Conservation (phyloP, 1,140 invertebrate species). For the Anastatus disparis region DNA sequence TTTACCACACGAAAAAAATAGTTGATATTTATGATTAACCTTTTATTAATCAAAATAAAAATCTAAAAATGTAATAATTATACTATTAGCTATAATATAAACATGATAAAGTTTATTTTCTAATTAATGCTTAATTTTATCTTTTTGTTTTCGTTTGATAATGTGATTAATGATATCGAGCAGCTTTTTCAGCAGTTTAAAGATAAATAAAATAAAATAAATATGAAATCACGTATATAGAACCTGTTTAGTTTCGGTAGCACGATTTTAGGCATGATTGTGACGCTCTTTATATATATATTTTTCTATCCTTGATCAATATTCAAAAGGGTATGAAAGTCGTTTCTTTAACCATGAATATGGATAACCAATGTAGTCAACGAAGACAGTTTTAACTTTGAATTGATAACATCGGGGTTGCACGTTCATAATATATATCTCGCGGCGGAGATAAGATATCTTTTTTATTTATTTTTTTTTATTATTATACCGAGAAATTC, state of each 20-base stretch:
- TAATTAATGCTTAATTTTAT: too few species aligned
- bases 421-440: too few species aligned
- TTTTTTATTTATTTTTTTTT: too few species aligned
- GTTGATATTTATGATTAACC: too few species aligned
- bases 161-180: too few species aligned
- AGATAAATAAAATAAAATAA: slow-evolving; percentile 13
- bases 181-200: slow-evolving; percentile 23
- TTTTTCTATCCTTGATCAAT: slow-evolving; percentile 29
- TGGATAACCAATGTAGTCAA: slow-evolving; percentile 23
- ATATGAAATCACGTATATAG: slow-evolving; percentile 4
- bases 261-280: slow-evolving; percentile 27
- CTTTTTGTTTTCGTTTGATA: too few species aligned
- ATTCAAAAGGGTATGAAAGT: slow-evolving; percentile 22
- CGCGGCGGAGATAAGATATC: too few species aligned
- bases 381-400: neutral
- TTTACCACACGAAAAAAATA: too few species aligned
- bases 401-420: slow-evolving; percentile 31
- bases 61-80: too few species aligned
- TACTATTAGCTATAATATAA: too few species aligned
- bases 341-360: slow-evolving; percentile 30
- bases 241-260: slow-evolving; percentile 37
- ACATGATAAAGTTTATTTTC: too few species aligned
- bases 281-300: slow-evolving; percentile 25
- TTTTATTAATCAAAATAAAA: too few species aligned
- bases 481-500: slow-evolving; percentile 1